A percentile compares a stretch with the other conserved stretches of the same genome.
Conservation (phyloP, 2,113 vertebrate species). For the Platysternon megacephalum region DNA sequence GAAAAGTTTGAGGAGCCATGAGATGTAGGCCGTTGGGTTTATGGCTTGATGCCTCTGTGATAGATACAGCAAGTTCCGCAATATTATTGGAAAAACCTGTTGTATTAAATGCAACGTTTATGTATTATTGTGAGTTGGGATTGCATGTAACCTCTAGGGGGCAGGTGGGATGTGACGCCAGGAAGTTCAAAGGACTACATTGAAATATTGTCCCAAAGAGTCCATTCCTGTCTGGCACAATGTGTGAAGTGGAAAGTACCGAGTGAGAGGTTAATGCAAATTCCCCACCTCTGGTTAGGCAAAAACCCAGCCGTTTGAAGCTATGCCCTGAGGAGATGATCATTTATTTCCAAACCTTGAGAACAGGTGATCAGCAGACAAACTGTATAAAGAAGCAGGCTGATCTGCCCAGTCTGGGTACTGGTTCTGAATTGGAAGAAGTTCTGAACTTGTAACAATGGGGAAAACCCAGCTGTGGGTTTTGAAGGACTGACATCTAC, state of each 20-base stretch:
- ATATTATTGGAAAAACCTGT: not conserved
- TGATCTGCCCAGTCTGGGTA: not conserved
- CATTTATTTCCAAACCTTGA: too few relatives aligned
- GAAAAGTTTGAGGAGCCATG: not conserved
- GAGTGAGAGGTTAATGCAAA: too few relatives aligned
- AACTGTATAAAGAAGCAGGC: not conserved
- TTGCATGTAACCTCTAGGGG: not conserved
- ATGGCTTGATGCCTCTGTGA: not conserved
- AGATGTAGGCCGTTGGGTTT: not conserved
- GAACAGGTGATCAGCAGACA: too few relatives aligned
- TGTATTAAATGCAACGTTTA: not conserved
- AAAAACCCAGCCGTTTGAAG: not conserved
- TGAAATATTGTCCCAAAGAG: not conserved
- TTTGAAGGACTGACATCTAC: not conserved
- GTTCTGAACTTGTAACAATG: not conserved
- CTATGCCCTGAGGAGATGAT: not conserved
- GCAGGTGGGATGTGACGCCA: not conserved
- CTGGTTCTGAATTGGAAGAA: not conserved
- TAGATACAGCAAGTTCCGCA: not conserved
- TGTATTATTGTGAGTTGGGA: not conserved
- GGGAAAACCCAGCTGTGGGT: not conserved
- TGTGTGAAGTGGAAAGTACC: not conserved
- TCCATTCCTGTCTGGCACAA: too few relatives aligned
- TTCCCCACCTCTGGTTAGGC: too few relatives aligned
- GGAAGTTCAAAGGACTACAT: not conserved